Evolutionary conservation across 2,888 invertebrate species (phyloP).

Genomic region (Antheraea assamensis): DNA sequence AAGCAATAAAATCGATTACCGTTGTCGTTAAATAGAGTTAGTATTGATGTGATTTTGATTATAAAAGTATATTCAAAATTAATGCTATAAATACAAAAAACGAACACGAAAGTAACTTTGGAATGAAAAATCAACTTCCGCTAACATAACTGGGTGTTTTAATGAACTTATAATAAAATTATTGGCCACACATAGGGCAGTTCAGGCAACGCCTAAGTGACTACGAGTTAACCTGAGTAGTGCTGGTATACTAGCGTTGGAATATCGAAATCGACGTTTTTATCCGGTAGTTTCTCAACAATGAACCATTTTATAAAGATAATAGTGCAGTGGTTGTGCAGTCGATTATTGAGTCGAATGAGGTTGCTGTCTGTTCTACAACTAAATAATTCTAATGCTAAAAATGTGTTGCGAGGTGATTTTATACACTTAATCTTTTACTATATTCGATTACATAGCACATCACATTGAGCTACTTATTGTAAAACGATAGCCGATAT

Average conservation of each 20-base stretch:
- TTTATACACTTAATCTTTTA: no score
- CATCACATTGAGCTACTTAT: no score
- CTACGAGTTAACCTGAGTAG: slow-evolving; percentile 72
- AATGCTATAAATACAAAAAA: slow-evolving; percentile 7
- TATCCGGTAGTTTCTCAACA: slow-evolving; percentile 14
- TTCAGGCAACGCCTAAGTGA: slow-evolving; percentile 72
- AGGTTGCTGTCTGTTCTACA: background rate
- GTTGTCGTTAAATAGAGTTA: background rate
- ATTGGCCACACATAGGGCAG: slow-evolving; percentile 79
- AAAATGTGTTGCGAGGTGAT: no score
- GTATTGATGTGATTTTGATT: background rate
- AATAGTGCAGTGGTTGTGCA: background rate
- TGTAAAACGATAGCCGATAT: no score
- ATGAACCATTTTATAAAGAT: background rate
- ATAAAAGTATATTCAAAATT: background rate
- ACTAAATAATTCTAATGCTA: background rate
- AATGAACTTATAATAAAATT: slow-evolving; percentile 82
- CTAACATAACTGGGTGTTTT: slow-evolving; percentile 66
- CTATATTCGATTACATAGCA: no score
- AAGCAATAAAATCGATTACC: background rate
- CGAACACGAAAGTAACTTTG: slow-evolving; percentile 34
- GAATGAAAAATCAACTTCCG: slow-evolving; percentile 55
- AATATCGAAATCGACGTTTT: slow-evolving; percentile 36
- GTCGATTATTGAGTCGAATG: no score
- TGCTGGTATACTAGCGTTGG: slow-evolving; percentile 36